Evolutionary conservation across 2,797 vertebrate genomes (phyloP).

Genomic region (Phalanger gymnotis): DNA sequence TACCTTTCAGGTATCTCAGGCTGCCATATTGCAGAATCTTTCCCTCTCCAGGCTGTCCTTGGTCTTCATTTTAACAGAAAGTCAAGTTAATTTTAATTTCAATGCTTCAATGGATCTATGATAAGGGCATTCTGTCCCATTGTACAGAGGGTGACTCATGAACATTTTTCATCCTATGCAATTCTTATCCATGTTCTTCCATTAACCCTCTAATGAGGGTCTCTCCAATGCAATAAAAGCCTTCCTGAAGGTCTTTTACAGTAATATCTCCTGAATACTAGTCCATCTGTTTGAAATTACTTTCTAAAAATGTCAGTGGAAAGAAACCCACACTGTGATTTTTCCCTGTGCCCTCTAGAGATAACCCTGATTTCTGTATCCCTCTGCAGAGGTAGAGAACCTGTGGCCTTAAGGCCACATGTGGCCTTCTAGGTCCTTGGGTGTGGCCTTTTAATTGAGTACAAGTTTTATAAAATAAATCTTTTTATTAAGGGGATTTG

Average conservation of each 20-base stretch:
- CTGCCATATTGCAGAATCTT: background rate
- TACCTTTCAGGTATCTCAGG: background rate
- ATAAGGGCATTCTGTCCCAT: background rate
- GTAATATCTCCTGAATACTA: background rate
- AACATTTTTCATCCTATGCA: background rate
- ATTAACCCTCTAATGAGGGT: background rate
- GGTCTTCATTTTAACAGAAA: background rate
- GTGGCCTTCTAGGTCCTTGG: too few relatives aligned
- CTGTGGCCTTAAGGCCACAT: too few relatives aligned
- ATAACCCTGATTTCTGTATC: background rate
- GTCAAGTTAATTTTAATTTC: background rate
- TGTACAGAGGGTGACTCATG: background rate
- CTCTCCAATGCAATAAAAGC: background rate
- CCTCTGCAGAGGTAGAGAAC: background rate
- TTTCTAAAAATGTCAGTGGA: background rate
- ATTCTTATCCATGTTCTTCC: background rate
- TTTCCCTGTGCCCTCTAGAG: background rate
- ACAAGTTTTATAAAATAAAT: too few relatives aligned
- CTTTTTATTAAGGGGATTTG: too few relatives aligned
- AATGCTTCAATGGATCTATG: background rate
- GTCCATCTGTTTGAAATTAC: background rate
- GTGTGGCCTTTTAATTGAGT: too few relatives aligned
- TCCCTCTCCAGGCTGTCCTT: background rate
- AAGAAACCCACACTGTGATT: background rate
- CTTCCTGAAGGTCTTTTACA: background rate